Evolutionary conservation across 2,797 vertebrate genomes (phyloP), one percentile per base, ranked within the genome.

Genomic region (Heteromormyrus szaboi): DNA sequence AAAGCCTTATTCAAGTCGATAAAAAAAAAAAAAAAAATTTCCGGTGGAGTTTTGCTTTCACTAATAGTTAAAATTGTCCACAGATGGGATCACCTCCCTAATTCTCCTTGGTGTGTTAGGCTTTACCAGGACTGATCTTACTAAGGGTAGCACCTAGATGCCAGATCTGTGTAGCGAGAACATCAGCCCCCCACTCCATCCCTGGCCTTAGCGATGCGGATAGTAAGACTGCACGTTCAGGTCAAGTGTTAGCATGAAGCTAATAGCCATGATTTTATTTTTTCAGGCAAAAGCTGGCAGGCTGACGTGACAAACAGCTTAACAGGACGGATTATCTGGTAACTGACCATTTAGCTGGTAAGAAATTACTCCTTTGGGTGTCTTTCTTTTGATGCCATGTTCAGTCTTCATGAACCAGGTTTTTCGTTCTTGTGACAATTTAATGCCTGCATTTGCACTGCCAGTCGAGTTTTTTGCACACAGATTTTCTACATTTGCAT

Each of bases 281-380:
- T 89, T 91, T 14, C 88, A 97, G 97, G 95, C 96, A 97, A 97
- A 99, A 99, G 97, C 99, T 99, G 99, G 99, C 98, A 99, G 98
- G 98, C 98, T 99, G 97, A 99, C 97, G 94, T 94, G 94, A 96
- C 96, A 93, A 96, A 93, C 96, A 95, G 95, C 96, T 97, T 96
- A 97, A 97, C 98, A 96, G 98, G 99, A 99, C 98, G 98, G 99
- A 99, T 98, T 97, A 97, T 96, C 98, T 98, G 99, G 98, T 98
- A 99, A 98, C 97, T 97, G 99, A 99, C 99, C 98, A 95, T 97
- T 99, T 98, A 97, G 98, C 98, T 99, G 98, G 98, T 99, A 96
- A 98, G 98, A 92, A 92, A 89, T 88, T 3, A 12, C 87, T 59
- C 17, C 72, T 25, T 51, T 62, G 48, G 12, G 14, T 19, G 4